Evolutionary conservation across 2,113 vertebrate species (phyloP).

Genomic region (Amphiprion percula): DNA sequence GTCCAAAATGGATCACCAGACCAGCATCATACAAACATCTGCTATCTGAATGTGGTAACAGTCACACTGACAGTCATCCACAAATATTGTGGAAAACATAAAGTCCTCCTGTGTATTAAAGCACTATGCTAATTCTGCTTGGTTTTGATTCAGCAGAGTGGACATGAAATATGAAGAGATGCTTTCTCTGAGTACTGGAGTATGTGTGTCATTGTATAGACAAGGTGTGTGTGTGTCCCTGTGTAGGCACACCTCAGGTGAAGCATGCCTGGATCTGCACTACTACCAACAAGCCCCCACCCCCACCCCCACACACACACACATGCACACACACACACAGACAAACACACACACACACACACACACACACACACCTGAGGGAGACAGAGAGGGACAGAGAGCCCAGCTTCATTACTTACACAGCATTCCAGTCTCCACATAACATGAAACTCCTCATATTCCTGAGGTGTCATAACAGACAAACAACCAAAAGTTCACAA

Average conservation of each 20-base stretch:
- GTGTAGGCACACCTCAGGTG: background rate
- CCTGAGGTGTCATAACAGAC: constrained; percentile 49
- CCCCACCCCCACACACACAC: too few relatives aligned
- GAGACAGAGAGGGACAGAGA: background rate
- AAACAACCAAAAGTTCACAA: background rate
- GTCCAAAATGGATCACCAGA: too few relatives aligned
- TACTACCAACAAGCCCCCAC: too few relatives aligned
- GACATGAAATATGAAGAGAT: background rate
- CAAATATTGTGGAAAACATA: too few relatives aligned
- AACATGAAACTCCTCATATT: constrained; percentile 57
- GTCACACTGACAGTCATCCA: too few relatives aligned
- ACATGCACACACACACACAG: constrained; percentile 6
- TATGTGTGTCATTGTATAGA: background rate
- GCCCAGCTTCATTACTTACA: background rate
- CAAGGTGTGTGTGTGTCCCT: background rate
- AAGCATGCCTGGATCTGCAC: constrained; percentile 38
- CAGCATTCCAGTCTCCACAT: constrained; percentile 59
- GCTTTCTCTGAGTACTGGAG: background rate
- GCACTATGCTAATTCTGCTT: too few relatives aligned
- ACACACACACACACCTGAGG: background rate
- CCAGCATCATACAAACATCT: too few relatives aligned
- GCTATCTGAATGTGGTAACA: too few relatives aligned
- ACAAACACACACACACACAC: constrained; percentile 20
- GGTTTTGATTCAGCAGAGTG: background rate
- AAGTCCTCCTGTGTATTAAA: too few relatives aligned